These are phyloP conservation scores for Leptestheria dahalacensis DNA, from an alignment of 1,140 invertebrate species.

Conservation along the genomic window DNA sequence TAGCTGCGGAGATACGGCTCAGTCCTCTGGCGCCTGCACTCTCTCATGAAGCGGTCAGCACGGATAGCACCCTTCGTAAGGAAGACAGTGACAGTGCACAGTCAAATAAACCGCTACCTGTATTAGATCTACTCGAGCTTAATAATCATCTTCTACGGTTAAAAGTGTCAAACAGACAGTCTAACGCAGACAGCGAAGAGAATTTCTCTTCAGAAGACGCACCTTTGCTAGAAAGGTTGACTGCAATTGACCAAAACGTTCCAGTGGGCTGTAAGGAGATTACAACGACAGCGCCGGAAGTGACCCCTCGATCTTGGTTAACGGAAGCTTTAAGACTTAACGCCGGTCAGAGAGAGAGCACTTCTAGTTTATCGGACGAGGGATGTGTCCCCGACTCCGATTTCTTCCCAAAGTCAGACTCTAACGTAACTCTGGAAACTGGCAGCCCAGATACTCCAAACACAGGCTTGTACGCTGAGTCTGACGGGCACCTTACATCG, in stretches of 20 bases:
- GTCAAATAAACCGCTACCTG: conserved; percentile 7
- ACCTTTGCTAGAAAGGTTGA: no score
- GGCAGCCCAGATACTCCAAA: no score
- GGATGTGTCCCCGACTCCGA: conserved; percentile 12
- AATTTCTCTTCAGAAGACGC: neutral
- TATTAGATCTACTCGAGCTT: conserved; percentile 10
- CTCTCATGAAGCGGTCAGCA: no score
- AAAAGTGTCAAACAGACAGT: neutral
- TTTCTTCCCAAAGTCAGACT: neutral
- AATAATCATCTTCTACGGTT: conserved; percentile 12
- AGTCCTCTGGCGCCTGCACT: neutral
- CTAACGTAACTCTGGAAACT: neutral
- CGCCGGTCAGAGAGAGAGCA: neutral
- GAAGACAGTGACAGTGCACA: neutral
- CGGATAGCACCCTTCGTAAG: no score
- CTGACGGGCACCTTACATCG: no score
- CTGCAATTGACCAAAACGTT: no score
- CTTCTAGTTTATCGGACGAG: conserved; percentile 15
- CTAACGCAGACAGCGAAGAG: neutral
- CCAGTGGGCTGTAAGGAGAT: no score
- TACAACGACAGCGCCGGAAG: no score
- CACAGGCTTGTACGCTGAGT: no score
- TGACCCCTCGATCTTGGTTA: neutral
- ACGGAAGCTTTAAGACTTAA: neutral
- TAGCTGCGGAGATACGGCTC: conserved; percentile 1